A percentile compares a stretch with the other conserved stretches of the same genome.
phyloP scores from a whole-genome alignment of 2,113 vertebrate species.

The Psilopsiagon aymara region DNA sequence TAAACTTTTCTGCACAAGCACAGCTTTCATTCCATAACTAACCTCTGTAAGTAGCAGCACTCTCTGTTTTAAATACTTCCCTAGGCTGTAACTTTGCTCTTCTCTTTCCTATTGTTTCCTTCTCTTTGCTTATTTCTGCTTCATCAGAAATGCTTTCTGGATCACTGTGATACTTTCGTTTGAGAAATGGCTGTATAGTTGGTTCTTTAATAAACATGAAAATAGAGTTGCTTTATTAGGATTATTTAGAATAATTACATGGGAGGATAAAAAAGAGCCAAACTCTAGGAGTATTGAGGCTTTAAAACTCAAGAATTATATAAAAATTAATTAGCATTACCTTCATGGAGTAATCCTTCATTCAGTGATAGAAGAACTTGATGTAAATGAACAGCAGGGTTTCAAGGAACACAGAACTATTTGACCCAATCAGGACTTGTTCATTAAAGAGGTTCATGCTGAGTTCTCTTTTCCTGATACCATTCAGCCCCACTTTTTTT shows the following conservation, averaged over 20 bases:
- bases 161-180: conserved; percentile 51
- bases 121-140: background rate
- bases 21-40: background rate
- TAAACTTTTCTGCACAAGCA: background rate
- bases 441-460: background rate
- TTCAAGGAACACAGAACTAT: background rate
- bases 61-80: conserved; percentile 64
- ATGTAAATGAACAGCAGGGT: background rate
- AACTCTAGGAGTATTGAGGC: background rate
- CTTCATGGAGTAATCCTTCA: background rate
- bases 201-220: conserved; percentile 57
- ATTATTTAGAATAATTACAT: background rate
- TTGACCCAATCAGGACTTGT: background rate
- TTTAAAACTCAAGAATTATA: background rate
- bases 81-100: conserved; percentile 51
- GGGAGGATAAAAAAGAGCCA: background rate
- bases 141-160: conserved; percentile 52
- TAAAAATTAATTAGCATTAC: background rate
- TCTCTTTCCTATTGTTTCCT: conserved; percentile 19
- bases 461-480: background rate
- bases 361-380: background rate
- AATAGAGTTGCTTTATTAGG: background rate
- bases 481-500: background rate
- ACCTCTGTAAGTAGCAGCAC: conserved; percentile 56
- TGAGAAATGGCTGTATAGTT: background rate